A percentile compares a stretch with the other conserved stretches of the same genome.
These are phyloP conservation scores for Microchrysa polita DNA, from an alignment of 2,888 invertebrate species.

Conservation along the genomic window DNA sequence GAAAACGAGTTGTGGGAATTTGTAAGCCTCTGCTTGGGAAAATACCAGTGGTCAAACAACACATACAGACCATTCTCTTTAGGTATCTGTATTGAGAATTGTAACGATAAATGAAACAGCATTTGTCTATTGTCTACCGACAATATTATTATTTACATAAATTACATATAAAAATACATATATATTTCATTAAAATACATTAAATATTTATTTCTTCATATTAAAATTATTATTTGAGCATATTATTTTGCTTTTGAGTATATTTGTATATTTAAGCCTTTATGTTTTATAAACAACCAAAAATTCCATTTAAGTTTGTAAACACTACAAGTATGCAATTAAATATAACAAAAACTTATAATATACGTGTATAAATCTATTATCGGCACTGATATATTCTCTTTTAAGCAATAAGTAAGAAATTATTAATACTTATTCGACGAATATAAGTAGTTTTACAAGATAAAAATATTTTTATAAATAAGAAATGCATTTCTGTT, in stretches of 20 bases:
- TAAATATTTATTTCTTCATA: not conserved
- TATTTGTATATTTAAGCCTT: not conserved
- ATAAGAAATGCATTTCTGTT: not conserved
- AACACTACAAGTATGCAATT: too few species aligned
- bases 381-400: conserved; percentile 25
- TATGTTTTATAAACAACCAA: not conserved
- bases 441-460: not conserved
- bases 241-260: not conserved
- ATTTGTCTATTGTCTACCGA: conserved; percentile 6
- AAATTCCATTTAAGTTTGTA: not conserved
- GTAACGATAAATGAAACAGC: not conserved
- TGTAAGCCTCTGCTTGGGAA: too few species aligned
- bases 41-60: too few species aligned
- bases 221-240: too few species aligned
- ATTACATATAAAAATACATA: conserved; percentile 12
- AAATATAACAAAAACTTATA: not conserved
- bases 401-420: not conserved
- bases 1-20: too few species aligned
- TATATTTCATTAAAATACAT: not conserved
- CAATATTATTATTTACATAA: conserved; percentile 30
- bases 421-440: not conserved
- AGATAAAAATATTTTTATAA: not conserved
- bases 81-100: too few species aligned
- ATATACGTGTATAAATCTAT: not conserved
- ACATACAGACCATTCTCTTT: too few species aligned